Percentiles rank a stretch among this genome's conserved stretches.
Evolutionary conservation across 2,113 vertebrate genomes (phyloP).

Genomic region (Psilopsiagon aymara): DNA sequence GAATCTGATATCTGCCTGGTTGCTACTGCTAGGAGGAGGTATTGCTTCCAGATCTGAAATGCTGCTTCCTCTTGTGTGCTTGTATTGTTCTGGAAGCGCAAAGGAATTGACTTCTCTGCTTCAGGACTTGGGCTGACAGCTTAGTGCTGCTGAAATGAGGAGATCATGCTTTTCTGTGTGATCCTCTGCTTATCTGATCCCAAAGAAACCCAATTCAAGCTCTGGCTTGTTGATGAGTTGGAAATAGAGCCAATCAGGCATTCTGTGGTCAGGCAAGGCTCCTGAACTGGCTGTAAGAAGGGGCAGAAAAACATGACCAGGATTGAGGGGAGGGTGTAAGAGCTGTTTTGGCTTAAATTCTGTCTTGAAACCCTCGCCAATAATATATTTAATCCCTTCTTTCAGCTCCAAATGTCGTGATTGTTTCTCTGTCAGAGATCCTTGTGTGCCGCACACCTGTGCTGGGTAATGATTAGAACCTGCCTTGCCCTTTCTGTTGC

Average conservation of each 20-base stretch:
- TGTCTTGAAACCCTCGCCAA: background rate
- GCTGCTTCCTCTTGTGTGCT: background rate
- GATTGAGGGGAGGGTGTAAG: background rate
- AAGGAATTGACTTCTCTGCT: background rate
- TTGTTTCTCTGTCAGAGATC: background rate
- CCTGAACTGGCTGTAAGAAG: background rate
- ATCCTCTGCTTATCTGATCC: background rate
- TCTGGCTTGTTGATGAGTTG: background rate
- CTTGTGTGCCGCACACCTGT: too few relatives aligned
- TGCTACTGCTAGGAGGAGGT: background rate
- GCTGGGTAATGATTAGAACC: background rate
- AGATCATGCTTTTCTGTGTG: accelerated
- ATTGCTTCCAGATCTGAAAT: background rate
- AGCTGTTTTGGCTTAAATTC: background rate
- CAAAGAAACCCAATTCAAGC: background rate
- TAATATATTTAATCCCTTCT: background rate
- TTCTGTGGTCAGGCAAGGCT: background rate
- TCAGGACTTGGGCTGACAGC: background rate
- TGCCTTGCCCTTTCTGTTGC: background rate
- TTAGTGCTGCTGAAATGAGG: background rate
- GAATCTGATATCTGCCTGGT: background rate
- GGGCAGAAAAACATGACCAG: background rate
- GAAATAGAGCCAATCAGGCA: background rate
- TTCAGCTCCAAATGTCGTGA: background rate
- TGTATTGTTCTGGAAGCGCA: accelerated